Evolutionary conservation across 1,140 invertebrate species (phyloP).

Genomic region (Scaptomyza pallida): DNA sequence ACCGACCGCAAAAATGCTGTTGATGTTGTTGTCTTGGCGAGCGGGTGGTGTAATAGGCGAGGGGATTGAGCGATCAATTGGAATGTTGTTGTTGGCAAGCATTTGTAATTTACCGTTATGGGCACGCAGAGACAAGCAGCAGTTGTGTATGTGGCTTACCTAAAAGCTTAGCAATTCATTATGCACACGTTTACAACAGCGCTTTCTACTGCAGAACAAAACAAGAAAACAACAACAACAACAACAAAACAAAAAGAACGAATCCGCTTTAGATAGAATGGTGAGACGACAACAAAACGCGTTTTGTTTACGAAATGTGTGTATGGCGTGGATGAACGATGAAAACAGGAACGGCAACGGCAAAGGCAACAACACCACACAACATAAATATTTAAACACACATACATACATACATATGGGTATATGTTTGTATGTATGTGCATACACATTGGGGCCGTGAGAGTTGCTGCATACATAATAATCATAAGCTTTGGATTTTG

Average conservation of each 20-base stretch:
- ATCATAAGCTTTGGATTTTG: slow-evolving; percentile 52
- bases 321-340: slow-evolving; percentile 43
- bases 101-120: slow-evolving; percentile 69
- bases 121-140: slow-evolving; percentile 56
- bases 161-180: slow-evolving; percentile 43
- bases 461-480: slow-evolving; percentile 66
- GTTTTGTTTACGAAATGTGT: slow-evolving; percentile 80
- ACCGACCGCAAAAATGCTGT: slow-evolving; percentile 13
- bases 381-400: slow-evolving; percentile 46
- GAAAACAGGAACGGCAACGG: slow-evolving; percentile 64
- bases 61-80: neutral
- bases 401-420: slow-evolving; percentile 34
- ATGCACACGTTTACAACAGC: slow-evolving; percentile 40
- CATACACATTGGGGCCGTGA: slow-evolving; percentile 37
- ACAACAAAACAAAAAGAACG: slow-evolving; percentile 10
- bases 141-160: too few species aligned
- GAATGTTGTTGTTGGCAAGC: slow-evolving; percentile 5
- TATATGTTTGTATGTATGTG: neutral
- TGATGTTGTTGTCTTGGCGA: slow-evolving; percentile 3
- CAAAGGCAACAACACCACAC: slow-evolving; percentile 31
- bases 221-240: slow-evolving; percentile 4
- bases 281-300: slow-evolving; percentile 66
- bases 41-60: slow-evolving; percentile 36
- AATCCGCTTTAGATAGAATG: slow-evolving; percentile 34
- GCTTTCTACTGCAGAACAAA: slow-evolving; percentile 32